phyloP scores from a whole-genome alignment of 1,140 invertebrate species.

The Drosophila tsacasi region DNA sequence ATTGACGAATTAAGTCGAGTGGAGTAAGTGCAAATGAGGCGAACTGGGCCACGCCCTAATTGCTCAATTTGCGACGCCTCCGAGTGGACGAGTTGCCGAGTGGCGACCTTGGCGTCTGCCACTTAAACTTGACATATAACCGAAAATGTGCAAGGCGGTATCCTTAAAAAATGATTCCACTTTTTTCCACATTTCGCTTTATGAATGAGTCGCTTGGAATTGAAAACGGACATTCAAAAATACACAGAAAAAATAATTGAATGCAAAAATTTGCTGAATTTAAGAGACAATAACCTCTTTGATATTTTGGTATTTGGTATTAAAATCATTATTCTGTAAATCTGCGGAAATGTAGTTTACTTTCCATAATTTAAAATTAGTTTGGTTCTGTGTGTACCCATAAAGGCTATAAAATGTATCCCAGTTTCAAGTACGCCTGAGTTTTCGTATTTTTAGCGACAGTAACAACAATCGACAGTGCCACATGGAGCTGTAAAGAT shows the following conservation, averaged over 20 bases:
- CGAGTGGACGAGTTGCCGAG: slow-evolving; percentile 19
- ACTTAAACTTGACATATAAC: slow-evolving; percentile 74
- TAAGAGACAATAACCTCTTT: background rate
- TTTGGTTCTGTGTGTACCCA: slow-evolving; percentile 10
- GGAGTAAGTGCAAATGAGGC: slow-evolving; percentile 55
- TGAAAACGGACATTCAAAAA: slow-evolving; percentile 41
- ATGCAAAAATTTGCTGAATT: background rate
- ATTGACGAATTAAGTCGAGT: slow-evolving; percentile 74
- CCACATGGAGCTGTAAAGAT: slow-evolving; percentile 81
- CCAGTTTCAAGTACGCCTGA: slow-evolving; percentile 76
- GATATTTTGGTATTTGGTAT: too few relatives aligned
- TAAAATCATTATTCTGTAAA: background rate
- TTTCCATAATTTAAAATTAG: too few relatives aligned
- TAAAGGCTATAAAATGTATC: slow-evolving; percentile 78
- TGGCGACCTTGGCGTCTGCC: slow-evolving; percentile 54
- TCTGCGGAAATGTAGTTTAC: background rate
- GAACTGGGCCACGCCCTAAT: slow-evolving; percentile 70
- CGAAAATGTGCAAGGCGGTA: slow-evolving; percentile 50
- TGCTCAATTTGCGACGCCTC: slow-evolving; percentile 67
- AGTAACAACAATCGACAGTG: slow-evolving; percentile 66
- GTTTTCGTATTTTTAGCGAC: slow-evolving; percentile 77
- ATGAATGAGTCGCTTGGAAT: slow-evolving; percentile 54
- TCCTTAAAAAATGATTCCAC: slow-evolving; percentile 56
- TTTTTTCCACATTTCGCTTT: slow-evolving; percentile 18
- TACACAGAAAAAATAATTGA: background rate